Percentiles rank a stretch among this genome's conserved stretches.
Evolutionary conservation across 2,888 invertebrate species (phyloP).

Genomic region (Tortrix viridana): DNA sequence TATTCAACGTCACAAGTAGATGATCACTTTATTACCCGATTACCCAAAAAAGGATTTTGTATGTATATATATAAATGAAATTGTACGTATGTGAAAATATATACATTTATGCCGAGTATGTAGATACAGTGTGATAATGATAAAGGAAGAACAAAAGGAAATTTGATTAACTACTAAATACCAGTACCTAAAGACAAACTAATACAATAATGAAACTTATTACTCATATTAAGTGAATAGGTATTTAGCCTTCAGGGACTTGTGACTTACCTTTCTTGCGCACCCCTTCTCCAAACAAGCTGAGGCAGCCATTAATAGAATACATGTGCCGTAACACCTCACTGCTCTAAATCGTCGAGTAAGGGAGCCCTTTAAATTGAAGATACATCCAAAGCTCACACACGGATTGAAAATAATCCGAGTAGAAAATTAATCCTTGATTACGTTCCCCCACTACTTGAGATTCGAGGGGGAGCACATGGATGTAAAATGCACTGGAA

Average conservation of each 20-base stretch:
- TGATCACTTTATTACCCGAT: no score
- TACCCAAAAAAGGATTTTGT: no score
- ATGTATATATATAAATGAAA: no score
- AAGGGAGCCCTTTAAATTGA: slow-evolving; percentile 69
- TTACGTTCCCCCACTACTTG: slow-evolving; percentile 68
- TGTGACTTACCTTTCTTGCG: not conserved
- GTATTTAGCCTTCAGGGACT: slow-evolving; percentile 2
- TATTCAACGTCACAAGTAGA: no score
- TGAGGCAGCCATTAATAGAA: slow-evolving; percentile 36
- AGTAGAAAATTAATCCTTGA: slow-evolving; percentile 84
- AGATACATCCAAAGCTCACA: slow-evolving; percentile 74
- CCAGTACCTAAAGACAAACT: not conserved
- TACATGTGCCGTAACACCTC: slow-evolving; percentile 42
- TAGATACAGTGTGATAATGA: no score
- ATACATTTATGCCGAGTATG: no score
- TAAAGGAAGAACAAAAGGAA: no score
- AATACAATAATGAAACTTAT: not conserved
- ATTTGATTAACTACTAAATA: no score
- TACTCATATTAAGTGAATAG: no score
- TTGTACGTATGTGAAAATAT: no score
- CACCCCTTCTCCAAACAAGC: slow-evolving; percentile 11
- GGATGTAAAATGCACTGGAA: slow-evolving; percentile 50
- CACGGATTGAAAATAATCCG: slow-evolving; percentile 82
- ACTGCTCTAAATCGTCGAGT: slow-evolving; percentile 60
- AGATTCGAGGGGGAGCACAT: slow-evolving; percentile 58